These are phyloP conservation scores for Anticlea derivata DNA, from an alignment of 2,888 invertebrate species.

Conservation along the genomic window DNA sequence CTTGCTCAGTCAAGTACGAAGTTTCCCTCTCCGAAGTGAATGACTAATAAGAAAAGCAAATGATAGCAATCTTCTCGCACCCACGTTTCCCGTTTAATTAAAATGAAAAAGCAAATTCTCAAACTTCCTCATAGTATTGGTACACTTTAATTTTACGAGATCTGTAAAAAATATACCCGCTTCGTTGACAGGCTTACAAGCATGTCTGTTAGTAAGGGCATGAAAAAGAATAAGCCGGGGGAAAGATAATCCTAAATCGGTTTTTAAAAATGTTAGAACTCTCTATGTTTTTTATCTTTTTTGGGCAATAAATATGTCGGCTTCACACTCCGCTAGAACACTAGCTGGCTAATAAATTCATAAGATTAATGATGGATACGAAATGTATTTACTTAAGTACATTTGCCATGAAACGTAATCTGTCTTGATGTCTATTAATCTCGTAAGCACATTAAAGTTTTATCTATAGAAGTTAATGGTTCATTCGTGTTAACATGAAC, in stretches of 20 bases:
- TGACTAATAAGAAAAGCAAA: constrained; percentile 73
- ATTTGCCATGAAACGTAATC: constrained; percentile 71
- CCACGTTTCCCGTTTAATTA: constrained; percentile 62
- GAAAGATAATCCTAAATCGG: constrained; percentile 50
- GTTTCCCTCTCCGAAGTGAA: constrained; percentile 65
- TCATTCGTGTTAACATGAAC: constrained; percentile 52
- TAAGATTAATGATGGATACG: constrained; percentile 76
- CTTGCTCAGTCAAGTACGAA: constrained; percentile 65
- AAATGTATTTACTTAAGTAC: constrained; percentile 75
- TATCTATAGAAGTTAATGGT: constrained; percentile 55
- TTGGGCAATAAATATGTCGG: constrained; percentile 70
- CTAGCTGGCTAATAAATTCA: constrained; percentile 70
- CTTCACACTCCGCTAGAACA: constrained; percentile 63
- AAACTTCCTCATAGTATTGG: constrained; percentile 22
- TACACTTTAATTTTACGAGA: constrained; percentile 32
- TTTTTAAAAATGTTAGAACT: constrained; percentile 63
- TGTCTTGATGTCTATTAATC: constrained; percentile 73
- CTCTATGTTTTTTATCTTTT: constrained; percentile 65
- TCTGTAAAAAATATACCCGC: constrained; percentile 43
- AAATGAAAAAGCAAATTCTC: constrained; percentile 46
- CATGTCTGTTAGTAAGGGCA: constrained; percentile 56
- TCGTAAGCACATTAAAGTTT: constrained; percentile 57
- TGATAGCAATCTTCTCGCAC: constrained; percentile 64
- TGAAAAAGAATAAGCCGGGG: constrained; percentile 47
- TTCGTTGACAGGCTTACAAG: constrained; percentile 58